Base-by-base conservation (phyloP, 2,113 vertebrate species). In the Boleophthalmus pectinirostris region DNA sequence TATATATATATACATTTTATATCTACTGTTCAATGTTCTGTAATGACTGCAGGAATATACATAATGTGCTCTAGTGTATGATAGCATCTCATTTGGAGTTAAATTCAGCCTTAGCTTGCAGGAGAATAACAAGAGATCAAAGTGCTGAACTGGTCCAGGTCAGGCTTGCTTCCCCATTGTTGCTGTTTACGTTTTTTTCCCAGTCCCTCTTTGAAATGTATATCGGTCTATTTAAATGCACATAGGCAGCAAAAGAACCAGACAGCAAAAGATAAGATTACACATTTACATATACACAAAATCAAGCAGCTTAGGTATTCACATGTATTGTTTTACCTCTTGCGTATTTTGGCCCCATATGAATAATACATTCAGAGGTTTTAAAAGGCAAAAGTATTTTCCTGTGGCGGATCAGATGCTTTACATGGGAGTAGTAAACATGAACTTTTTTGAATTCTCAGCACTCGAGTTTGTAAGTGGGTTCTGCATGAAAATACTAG, bases 201-300 rank as follows among this genome's bases (percentile, higher is more conserved):
- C 4, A 29, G 24, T 74, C 69, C 61, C 49, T 69, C 87, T 91
- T 91, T 91, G 80, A 91, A 88, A 87, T 88, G 85, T 83, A 87
- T 86, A 87, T 86, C 79, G 13, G 7, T 47, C 49, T 46, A 73
- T 87, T 88, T 77, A 72, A 68, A 85, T 80, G 10, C 63, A 77
- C 77, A 69, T 1, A 4, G 69, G 46, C 38, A 73, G 68, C 33
- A 51, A 82, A 72, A 72, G 70, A 38, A 74, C 68, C 67, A 76
- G 60, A 47, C 66, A 80, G 61, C 16, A 0, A 54, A 14, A 33
- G 45, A 35, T 57, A 69, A 24, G 74, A 49, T 24, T 14, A 46
- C 35, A 47, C 57, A 23, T 14, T 29, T 23, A 46, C 23, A 49
- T 64, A 38, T 47, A 43, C 57, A 69, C 1, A 72, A 46, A 64